Percentiles rank a stretch among this genome's conserved stretches.
phyloP scores from a whole-genome alignment of 2,113 vertebrate species.

The Oncorhynchus nerka region DNA sequence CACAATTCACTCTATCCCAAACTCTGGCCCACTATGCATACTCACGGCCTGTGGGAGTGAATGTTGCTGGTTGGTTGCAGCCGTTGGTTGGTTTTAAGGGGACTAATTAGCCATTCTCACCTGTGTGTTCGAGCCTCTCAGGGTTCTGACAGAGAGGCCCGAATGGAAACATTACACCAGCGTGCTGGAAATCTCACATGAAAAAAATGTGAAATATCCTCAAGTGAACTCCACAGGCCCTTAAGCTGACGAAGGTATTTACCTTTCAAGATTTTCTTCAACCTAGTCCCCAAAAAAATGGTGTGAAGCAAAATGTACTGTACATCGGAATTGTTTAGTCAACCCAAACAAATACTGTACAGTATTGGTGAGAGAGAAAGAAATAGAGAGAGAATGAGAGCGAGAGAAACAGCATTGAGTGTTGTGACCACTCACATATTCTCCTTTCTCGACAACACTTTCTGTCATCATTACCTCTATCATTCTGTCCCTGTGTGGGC shows the following conservation, averaged over 20 bases:
- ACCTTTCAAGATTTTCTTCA: neutral
- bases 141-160: constrained; percentile 7
- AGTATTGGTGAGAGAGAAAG: neutral
- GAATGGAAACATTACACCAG: constrained; percentile 30
- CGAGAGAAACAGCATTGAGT: too few species aligned
- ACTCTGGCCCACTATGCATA: too few species aligned
- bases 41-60: neutral
- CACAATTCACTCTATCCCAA: too few species aligned
- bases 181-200: constrained; percentile 48
- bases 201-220: constrained; percentile 30
- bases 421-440: neutral
- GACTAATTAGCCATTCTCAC: constrained; percentile 27
- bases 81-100: constrained; percentile 31
- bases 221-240: constrained; percentile 26
- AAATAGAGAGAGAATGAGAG: too few species aligned
- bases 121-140: neutral
- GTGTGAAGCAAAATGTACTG: neutral
- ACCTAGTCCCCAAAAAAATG: neutral
- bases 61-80: constrained; percentile 14
- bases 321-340: neutral
- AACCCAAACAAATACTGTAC: neutral
- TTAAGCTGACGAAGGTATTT: neutral
- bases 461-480: neutral
- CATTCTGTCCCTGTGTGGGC: constrained; percentile 19
- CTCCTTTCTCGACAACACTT: neutral